Evolutionary conservation across 2,797 vertebrate species (phyloP).

Genomic region (Enteromius radiatus): DNA sequence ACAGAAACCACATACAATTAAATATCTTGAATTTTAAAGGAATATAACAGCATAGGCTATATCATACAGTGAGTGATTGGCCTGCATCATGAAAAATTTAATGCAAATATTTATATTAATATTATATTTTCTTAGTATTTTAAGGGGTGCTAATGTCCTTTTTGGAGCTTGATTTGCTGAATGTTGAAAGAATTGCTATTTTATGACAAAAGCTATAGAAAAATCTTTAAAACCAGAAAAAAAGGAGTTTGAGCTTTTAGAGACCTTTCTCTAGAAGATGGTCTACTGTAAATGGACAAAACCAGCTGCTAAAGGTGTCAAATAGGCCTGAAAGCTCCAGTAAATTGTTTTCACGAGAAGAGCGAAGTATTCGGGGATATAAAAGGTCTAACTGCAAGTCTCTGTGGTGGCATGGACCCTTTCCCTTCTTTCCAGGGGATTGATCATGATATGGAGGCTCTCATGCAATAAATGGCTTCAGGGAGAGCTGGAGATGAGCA

Average conservation of each 20-base stretch:
- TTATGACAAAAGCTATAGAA: neutral
- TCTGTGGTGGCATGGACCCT: slow-evolving; percentile 21
- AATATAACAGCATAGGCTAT: neutral
- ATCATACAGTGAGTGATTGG: neutral
- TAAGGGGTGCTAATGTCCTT: neutral
- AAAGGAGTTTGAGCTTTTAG: neutral
- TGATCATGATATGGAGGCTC: slow-evolving; percentile 70
- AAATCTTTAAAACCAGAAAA: neutral
- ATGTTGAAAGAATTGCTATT: neutral
- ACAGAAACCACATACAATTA: neutral
- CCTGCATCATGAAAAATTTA: neutral
- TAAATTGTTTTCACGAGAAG: slow-evolving; percentile 25
- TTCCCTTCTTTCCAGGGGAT: slow-evolving; percentile 57
- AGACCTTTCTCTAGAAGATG: too few relatives aligned
- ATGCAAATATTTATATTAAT: neutral
- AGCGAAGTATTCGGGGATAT: slow-evolving; percentile 17
- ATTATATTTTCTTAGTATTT: neutral
- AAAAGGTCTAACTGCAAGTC: slow-evolving; percentile 25
- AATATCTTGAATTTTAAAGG: neutral
- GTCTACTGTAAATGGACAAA: neutral
- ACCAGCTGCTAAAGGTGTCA: neutral
- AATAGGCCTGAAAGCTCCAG: neutral
- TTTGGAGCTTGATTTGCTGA: neutral
- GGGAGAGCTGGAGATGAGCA: slow-evolving; percentile 68
- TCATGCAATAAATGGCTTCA: slow-evolving; percentile 74